A percentile compares a stretch with the other conserved stretches of the same genome.
Conservation (phyloP, 30 jellyfish, hydroid and myxozoan genomes). For the Turritopsis rubra region DNA sequence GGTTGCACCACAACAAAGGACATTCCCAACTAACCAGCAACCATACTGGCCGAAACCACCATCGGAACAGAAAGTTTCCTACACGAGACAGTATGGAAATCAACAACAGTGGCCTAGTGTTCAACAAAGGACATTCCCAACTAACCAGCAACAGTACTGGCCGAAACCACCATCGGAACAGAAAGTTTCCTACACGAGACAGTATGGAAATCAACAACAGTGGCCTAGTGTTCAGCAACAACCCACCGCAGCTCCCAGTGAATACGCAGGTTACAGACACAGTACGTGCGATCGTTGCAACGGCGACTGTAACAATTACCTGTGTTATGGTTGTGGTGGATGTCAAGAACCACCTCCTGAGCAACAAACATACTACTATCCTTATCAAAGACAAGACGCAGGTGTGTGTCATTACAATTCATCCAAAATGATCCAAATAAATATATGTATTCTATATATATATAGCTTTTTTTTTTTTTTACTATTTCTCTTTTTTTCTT, state of each 20-base stretch:
- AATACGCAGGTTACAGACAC: slow-evolving; percentile 18
- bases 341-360: slow-evolving; percentile 83
- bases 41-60: neutral
- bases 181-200: neutral
- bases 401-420: slow-evolving; percentile 39
- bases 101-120: neutral
- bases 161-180: neutral
- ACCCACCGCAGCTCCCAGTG: slow-evolving; percentile 15
- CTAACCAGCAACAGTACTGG: too few species aligned
- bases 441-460: neutral
- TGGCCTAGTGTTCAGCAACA: neutral
- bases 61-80: neutral
- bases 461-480: neutral
- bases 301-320: slow-evolving; percentile 86
- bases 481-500: neutral
- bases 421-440: neutral
- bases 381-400: slow-evolving; percentile 93
- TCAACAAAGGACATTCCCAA: too few species aligned
- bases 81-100: neutral
- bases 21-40: neutral
- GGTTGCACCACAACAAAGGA: neutral
- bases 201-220: neutral
- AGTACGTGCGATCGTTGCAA: slow-evolving; percentile 80
- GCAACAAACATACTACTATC: slow-evolving; percentile 64
- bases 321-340: slow-evolving; percentile 98